Conservation (phyloP, 2,888 invertebrate species). For the Eupithecia subumbrata region DNA sequence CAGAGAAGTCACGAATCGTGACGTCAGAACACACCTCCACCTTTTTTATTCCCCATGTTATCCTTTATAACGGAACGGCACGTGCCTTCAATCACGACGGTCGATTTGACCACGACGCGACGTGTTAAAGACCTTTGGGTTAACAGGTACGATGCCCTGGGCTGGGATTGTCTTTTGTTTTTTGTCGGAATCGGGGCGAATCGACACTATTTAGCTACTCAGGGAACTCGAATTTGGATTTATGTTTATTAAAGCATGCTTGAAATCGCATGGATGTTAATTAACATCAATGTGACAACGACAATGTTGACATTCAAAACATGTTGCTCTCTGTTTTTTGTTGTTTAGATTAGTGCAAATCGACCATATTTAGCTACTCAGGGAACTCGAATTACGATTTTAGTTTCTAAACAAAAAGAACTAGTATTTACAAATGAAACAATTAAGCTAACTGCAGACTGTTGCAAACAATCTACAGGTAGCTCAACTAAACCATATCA, state of each 20-base stretch:
- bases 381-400: too few relatives aligned
- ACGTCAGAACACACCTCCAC: conserved; percentile 56
- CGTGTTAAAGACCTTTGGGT: conserved; percentile 32
- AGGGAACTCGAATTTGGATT: neutral
- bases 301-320: neutral
- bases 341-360: too few relatives aligned
- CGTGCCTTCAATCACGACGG: conserved; percentile 47
- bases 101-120: conserved; percentile 27
- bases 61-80: conserved; percentile 45
- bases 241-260: neutral
- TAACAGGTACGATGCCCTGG: conserved; percentile 16
- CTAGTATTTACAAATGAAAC: too few relatives aligned
- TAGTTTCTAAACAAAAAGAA: too few relatives aligned
- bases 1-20: conserved; percentile 56
- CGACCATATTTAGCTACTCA: too few relatives aligned
- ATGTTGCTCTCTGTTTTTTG: too few relatives aligned
- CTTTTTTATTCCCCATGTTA: conserved; percentile 42
- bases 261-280: neutral
- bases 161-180: conserved; percentile 18
- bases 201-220: neutral
- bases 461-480: too few relatives aligned
- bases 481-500: too few relatives aligned
- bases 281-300: neutral
- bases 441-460: too few relatives aligned
- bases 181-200: neutral